These are phyloP conservation scores for Microtus pennsylvanicus DNA, from an alignment of 2,113 vertebrate species.

Conservation along the genomic window DNA sequence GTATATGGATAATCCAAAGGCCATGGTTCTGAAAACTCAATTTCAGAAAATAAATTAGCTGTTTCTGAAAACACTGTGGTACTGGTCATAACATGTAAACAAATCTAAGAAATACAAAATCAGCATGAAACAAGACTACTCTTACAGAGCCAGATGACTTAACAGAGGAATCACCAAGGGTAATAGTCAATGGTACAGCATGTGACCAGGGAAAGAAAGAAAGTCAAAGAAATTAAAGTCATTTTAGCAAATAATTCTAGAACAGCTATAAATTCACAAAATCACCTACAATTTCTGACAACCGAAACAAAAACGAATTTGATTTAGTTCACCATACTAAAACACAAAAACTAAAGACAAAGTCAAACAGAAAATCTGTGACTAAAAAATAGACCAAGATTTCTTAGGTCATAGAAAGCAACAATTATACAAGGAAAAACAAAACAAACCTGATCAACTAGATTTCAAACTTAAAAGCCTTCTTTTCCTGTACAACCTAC, in stretches of 20 bases:
- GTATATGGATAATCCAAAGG: neutral
- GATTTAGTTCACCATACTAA: neutral
- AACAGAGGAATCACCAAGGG: neutral
- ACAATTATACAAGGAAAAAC: neutral
- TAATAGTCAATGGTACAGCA: neutral
- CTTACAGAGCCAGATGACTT: neutral
- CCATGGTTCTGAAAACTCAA: neutral
- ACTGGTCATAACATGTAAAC: neutral
- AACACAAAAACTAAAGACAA: neutral
- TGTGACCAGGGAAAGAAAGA: neutral
- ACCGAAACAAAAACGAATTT: neutral
- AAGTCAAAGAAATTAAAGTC: neutral
- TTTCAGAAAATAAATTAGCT: neutral
- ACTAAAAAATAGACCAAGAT: neutral
- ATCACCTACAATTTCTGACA: neutral
- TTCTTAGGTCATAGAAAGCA: conserved; percentile 3
- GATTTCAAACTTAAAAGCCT: conserved; percentile 14
- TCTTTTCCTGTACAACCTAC: neutral
- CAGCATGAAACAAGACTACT: neutral
- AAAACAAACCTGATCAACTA: neutral
- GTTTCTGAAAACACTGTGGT: neutral
- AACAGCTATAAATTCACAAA: neutral
- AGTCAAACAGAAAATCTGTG: neutral
- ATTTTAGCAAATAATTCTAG: neutral
- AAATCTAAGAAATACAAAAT: neutral